Percentiles rank a stretch among this genome's conserved stretches.
phyloP scores from a whole-genome alignment of 2,888 invertebrate genomes.

The Eupithecia tripunctaria region DNA sequence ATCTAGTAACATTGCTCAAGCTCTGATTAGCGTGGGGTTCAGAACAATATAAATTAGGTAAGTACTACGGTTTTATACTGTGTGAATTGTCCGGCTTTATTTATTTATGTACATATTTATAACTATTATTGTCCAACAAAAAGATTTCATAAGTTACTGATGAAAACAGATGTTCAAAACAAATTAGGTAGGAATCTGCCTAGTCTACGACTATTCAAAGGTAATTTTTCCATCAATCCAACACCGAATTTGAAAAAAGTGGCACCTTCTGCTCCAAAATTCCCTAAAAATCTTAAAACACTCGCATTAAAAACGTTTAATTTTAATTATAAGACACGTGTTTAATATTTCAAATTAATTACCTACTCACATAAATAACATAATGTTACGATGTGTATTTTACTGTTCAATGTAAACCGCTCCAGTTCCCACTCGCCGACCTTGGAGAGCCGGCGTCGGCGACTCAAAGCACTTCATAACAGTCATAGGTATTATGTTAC shows the following conservation, averaged over 20 bases:
- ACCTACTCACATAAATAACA: not conserved
- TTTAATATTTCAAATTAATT: constrained; percentile 2
- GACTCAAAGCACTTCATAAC: constrained; percentile 9
- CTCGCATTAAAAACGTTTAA: not conserved
- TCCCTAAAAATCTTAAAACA: not conserved
- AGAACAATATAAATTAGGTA: too few species aligned
- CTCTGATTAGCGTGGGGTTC: too few species aligned
- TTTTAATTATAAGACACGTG: not conserved
- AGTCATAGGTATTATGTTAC: not conserved
- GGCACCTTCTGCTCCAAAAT: not conserved
- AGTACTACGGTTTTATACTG: too few species aligned
- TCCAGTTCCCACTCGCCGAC: constrained; percentile 63
- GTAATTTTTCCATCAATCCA: not conserved
- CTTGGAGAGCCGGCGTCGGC: constrained; percentile 63
- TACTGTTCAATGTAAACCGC: constrained; percentile 46
- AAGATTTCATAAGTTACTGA: not conserved
- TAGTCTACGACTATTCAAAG: not conserved
- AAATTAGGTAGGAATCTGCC: not conserved
- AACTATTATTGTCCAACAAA: too few species aligned
- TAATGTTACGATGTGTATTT: constrained; percentile 23
- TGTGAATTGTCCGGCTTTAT: too few species aligned
- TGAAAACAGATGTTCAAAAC: not conserved
- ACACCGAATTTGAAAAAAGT: not conserved
- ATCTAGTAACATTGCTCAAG: too few species aligned
- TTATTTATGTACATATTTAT: too few species aligned